Evolutionary conservation across 2,113 vertebrate species (phyloP).

Genomic region (Baryphthengus martii): DNA sequence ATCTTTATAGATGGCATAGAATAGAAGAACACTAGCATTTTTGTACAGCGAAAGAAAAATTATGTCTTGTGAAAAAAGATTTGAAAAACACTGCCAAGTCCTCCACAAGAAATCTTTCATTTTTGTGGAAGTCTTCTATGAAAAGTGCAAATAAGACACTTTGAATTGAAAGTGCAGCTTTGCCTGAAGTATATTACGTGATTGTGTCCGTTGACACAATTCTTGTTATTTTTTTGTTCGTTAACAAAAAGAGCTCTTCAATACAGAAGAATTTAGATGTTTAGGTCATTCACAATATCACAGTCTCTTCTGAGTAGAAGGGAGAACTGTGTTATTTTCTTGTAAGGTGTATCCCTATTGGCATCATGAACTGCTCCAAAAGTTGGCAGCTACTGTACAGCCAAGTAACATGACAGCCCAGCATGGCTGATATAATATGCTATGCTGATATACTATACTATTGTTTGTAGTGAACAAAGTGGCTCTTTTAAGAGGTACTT

Average conservation of each 20-base stretch:
- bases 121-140: background rate
- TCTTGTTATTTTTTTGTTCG: background rate
- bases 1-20: background rate
- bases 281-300: background rate
- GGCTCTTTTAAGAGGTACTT: background rate
- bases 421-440: background rate
- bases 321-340: background rate
- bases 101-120: background rate
- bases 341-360: background rate
- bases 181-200: background rate
- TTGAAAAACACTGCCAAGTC: background rate
- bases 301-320: background rate
- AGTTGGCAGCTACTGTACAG: background rate
- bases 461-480: background rate
- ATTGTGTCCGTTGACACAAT: background rate
- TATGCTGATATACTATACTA: too few relatives aligned
- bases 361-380: background rate
- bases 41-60: background rate
- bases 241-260: background rate
- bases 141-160: background rate
- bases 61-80: background rate
- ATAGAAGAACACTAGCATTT: background rate
- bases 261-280: background rate
- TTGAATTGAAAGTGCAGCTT: background rate
- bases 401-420: background rate